Evolutionary conservation across 53 echinoderm and acorn worm genomes (phyloP), one percentile per base, ranked within the genome.

Genomic region (Arbacia lixula): DNA sequence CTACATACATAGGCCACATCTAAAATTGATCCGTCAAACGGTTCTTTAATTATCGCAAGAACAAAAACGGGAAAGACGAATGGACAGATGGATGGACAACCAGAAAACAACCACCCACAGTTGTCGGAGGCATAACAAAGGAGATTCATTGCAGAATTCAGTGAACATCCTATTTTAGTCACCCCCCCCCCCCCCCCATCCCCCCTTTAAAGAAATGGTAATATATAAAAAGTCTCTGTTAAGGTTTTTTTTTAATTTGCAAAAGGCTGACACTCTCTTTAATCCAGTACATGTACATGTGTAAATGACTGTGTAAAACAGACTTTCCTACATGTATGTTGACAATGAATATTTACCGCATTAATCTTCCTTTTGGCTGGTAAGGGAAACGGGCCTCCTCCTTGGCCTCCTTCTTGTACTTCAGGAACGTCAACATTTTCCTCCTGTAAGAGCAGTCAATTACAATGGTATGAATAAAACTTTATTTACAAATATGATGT

Each of bases 101-200:
- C 22, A n/a, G 58, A 58, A n/a, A 58, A 58, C 22, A 58, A 24
- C 58, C 58, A 58, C 16, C 58, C 22, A 24, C 58, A n/a, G 58
- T 58, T 58, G 22, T 58, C 22, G 22, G 22, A 17, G 58, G 58
- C 19, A 58, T 58, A 17, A 24, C 16, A 58, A 62, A 12, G 62
- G 62, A 62, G 62, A 62, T 8, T 62, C 62, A 62, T 62, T 5
- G 62, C 62, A 62, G 27, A 62, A 62, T 62, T 62, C 12, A 12
- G 62, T 62, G 62, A 62, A 62, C 62, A 62, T 62, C 62, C 62
- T 62, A 62, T 62, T 62, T 62, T 62, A 62, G 62, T 62, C 12
- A 62, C 12, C 62, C 62, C 62, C 62, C 12, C 62, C 62, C 62
- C 62, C 12, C 4, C 4, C 62, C 62, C 12, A 62, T 62, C 4